Conservation (phyloP, 2,113 vertebrate genomes). For the Gallinago jamesoni region DNA sequence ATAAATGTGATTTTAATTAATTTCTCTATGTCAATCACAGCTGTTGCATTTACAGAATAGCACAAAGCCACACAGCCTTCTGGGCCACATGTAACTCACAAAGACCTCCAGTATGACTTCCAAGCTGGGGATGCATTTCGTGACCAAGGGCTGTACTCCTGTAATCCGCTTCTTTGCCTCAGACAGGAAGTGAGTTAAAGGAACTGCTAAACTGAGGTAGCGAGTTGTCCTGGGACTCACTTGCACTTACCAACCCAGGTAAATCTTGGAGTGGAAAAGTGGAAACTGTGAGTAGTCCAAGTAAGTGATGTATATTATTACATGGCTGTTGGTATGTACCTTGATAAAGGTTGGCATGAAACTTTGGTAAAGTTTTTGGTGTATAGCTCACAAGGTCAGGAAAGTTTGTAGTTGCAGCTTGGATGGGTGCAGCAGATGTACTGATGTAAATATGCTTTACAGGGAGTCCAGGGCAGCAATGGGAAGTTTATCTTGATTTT, state of each 20-base stretch:
- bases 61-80: conserved; percentile 10
- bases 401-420: neutral
- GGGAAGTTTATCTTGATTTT: neutral
- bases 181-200: neutral
- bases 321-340: neutral
- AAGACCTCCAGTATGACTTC: conserved; percentile 14
- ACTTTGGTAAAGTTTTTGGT: neutral
- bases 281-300: neutral
- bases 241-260: neutral
- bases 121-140: neutral
- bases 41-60: conserved; percentile 10
- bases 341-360: neutral
- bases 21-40: conserved; percentile 46
- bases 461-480: neutral
- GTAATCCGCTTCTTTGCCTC: neutral
- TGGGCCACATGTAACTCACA: conserved; percentile 4
- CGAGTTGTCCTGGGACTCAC: neutral
- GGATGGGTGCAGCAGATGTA: neutral
- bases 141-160: neutral
- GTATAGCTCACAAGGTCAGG: neutral
- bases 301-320: neutral
- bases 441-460: neutral
- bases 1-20: conserved; percentile 39
- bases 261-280: neutral
- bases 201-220: neutral